Conservation (phyloP, 2,797 vertebrate species). For the Sternarchorhynchus goeldii region DNA sequence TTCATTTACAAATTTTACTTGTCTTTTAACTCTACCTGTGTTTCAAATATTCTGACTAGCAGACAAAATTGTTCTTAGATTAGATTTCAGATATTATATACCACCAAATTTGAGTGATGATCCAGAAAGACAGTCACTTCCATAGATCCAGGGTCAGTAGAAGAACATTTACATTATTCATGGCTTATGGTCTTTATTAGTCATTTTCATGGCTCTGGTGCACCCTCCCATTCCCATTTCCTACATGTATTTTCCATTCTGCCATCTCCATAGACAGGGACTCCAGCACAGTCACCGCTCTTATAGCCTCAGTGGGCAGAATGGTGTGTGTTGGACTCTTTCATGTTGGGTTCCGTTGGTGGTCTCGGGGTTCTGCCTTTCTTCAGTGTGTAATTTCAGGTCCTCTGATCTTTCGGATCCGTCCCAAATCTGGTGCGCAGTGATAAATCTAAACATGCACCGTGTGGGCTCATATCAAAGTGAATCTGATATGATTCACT, state of each 20-base stretch:
- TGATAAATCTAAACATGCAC: no score
- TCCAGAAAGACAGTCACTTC: no score
- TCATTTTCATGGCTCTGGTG: background rate
- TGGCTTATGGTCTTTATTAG: background rate
- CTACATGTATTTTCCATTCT: background rate
- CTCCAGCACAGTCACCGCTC: slow-evolving; percentile 12
- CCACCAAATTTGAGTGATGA: no score
- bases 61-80: no score
- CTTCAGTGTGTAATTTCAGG: no score
- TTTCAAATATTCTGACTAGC: background rate
- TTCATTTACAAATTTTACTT: background rate
- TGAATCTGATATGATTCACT: no score
- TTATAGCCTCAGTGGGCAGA: background rate
- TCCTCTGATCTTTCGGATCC: no score
- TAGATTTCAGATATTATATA: no score
- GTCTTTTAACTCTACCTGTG: background rate
- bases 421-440: no score
- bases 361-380: background rate
- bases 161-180: background rate
- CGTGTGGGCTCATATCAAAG: no score
- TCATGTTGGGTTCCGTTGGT: background rate
- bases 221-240: background rate
- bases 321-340: background rate
- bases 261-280: background rate
- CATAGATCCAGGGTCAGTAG: background rate